Percentiles rank a stretch among this genome's conserved stretches.
phyloP scores from a whole-genome alignment of 2,113 vertebrate species.

The Gallinago media region DNA sequence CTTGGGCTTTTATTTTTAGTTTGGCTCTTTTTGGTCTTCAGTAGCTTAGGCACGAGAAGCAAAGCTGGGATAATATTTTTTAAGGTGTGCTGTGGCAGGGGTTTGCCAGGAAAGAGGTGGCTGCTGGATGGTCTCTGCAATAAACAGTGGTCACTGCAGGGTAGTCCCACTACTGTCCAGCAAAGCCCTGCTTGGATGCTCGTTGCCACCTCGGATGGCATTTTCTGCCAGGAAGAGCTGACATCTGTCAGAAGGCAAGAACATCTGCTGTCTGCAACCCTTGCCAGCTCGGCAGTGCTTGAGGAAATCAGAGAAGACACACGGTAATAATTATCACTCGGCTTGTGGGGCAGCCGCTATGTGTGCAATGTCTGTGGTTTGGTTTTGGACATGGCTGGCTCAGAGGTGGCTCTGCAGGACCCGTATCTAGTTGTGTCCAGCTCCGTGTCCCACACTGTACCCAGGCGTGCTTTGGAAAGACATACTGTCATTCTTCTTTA shows the following conservation, averaged over 20 bases:
- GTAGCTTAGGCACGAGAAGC: accelerated
- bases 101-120: not conserved
- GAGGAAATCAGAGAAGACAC: not conserved
- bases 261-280: not conserved
- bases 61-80: not conserved
- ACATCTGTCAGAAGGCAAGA: slow-evolving; percentile 12
- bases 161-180: not conserved
- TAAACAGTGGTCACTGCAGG: not conserved
- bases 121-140: not conserved
- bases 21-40: not conserved
- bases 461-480: not conserved
- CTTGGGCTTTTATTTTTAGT: not conserved
- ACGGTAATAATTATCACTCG: not conserved
- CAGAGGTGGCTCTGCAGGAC: not conserved
- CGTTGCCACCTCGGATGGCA: not conserved
- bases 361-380: slow-evolving; percentile 33
- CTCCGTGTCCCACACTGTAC: not conserved
- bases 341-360: not conserved
- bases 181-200: not conserved
- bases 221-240: slow-evolving; percentile 13
- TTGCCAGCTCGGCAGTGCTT: not conserved
- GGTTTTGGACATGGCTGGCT: not conserved
- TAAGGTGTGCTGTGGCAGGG: not conserved
- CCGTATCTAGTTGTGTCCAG: not conserved
- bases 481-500: not conserved